Base-by-base conservation (phyloP, 2,888 invertebrate genomes). In the Melieria omissa region DNA sequence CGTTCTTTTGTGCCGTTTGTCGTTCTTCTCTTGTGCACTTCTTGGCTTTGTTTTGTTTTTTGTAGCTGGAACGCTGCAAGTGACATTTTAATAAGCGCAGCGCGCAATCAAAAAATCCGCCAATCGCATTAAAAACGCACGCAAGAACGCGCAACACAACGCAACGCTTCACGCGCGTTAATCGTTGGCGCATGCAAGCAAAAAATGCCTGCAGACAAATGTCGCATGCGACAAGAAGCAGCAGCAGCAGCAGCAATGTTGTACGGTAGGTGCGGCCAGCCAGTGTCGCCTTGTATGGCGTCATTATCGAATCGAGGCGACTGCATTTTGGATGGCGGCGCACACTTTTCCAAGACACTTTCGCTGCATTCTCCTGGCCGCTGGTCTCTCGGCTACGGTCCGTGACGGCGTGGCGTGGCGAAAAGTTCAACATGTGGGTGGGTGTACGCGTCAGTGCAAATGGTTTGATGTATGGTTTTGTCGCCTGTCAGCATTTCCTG, bases 381-480 rank as follows among this genome's bases (percentile, higher is more conserved):
- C 9, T 46, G 1, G 14, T 16, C 44, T 55, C 9, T 14, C 4
- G 45, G 12, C 29, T 55, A 29, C 14, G 9, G 9, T 47, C 61
- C 5, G 46, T 2, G 41, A 62, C 57, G 42, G 55, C 29, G 44
- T 29, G 29, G 29, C 63, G 65, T 29, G 29, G 29, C 63, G 65
- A 78, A 83, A 83, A 81, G 81, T 81, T 83, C 83, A 81, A 81
- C 74, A 76, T 78, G 81, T 81, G 81, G 60, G 65, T 65, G 61
- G 61, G 14, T 47, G 70, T 68, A 66, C 67, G 54, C 67, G 66
- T 63, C 65, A 63, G 66, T 67, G 62, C 75, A 75, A 74, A 73
- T 77, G 75, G 74, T 75, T 81, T 82, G 85, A 84, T 83, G 82
- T 81, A 84, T 84, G 84, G 76, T 80, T 82, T 81, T 84, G 84